phyloP scores from a whole-genome alignment of 2,797 vertebrate species.

The Erethizon dorsatum region DNA sequence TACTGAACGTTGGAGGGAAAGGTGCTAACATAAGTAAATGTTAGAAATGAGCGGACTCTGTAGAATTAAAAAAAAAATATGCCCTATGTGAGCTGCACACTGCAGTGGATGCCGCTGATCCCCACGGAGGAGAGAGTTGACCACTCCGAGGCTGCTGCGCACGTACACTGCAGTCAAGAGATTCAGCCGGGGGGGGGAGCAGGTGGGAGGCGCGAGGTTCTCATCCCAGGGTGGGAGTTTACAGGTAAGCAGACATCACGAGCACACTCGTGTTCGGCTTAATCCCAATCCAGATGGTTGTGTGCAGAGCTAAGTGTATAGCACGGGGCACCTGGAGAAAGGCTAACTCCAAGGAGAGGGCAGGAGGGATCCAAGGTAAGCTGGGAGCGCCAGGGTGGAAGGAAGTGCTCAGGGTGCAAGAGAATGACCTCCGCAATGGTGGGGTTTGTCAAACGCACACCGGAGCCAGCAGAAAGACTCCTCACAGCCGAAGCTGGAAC shows the following conservation, averaged over 20 bases:
- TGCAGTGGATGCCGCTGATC: rapidly evolving
- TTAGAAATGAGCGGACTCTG: background rate
- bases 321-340: background rate
- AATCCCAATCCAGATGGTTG: rapidly evolving
- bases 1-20: background rate
- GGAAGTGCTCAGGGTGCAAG: background rate
- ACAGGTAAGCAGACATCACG: background rate
- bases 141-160: background rate
- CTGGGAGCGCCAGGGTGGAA: background rate
- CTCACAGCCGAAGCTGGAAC: background rate
- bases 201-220: background rate
- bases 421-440: background rate
- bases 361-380: background rate
- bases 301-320: rapidly evolving
- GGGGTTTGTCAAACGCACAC: background rate
- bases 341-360: background rate
- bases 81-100: rapidly evolving
- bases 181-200: background rate
- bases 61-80: background rate
- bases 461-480: background rate
- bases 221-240: too few relatives aligned
- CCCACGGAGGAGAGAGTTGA: rapidly evolving
- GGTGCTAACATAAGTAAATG: background rate
- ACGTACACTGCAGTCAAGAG: rapidly evolving
- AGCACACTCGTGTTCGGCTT: background rate